These are phyloP conservation scores for Caranx melampygus DNA, from an alignment of 2,113 vertebrate genomes.

Conservation along the genomic window DNA sequence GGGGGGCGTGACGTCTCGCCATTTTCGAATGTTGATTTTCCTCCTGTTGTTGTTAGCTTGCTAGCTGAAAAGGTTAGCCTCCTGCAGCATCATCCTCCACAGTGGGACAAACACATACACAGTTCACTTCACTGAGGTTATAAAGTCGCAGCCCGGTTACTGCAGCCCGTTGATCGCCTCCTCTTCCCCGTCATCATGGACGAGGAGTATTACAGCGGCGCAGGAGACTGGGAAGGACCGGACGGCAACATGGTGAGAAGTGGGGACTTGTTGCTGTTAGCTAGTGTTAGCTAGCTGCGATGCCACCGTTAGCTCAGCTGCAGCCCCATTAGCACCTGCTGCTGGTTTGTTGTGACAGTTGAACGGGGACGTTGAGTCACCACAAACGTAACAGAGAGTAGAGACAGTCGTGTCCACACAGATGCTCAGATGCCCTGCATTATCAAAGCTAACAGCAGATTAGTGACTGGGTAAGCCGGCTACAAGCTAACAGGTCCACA, in stretches of 20 bases:
- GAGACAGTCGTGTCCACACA: background rate
- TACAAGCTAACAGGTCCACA: conserved; percentile 10
- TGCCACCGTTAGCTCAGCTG: conserved; percentile 40
- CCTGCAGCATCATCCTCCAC: background rate
- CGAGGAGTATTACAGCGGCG: conserved; percentile 81
- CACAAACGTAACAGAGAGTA: background rate
- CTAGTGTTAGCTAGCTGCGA: background rate
- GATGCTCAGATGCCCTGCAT: background rate
- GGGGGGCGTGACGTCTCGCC: conserved; percentile 63
- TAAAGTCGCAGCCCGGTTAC: background rate
- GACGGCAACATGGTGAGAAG: conserved; percentile 76
- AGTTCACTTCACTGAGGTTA: background rate
- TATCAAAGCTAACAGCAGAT: background rate
- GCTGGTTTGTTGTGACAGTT: background rate
- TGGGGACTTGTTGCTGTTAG: conserved; percentile 62
- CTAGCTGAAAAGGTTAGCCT: conserved; percentile 36
- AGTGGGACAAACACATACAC: background rate
- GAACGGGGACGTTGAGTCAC: background rate
- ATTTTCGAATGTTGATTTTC: conserved; percentile 55
- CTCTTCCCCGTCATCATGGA: conserved; percentile 75
- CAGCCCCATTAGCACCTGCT: no score
- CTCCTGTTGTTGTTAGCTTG: conserved; percentile 65
- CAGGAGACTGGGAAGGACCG: conserved; percentile 82
- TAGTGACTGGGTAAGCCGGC: background rate
- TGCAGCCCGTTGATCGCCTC: accelerated